Conservation (phyloP, 2,797 vertebrate genomes). For the Amblyraja radiata region DNA sequence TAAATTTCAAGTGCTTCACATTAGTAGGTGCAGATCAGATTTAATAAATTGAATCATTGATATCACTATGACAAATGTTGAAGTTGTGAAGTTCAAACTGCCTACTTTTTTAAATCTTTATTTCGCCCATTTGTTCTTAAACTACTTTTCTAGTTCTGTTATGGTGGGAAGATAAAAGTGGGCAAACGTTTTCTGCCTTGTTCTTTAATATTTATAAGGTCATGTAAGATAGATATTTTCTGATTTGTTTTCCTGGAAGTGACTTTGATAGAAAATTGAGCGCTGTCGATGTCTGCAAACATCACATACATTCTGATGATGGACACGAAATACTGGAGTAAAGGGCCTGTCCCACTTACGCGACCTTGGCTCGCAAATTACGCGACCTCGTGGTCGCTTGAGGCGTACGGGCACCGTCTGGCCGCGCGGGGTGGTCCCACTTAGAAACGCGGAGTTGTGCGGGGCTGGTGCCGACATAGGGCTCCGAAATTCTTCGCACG, state of each 20-base stretch:
- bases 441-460: no score
- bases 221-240: not conserved
- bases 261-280: not conserved
- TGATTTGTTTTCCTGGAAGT: not conserved
- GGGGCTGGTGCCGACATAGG: no score
- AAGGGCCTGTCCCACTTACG: no score
- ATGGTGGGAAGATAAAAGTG: not conserved
- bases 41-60: constrained; percentile 29
- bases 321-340: no score
- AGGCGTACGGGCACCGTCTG: no score
- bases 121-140: not conserved
- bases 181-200: not conserved
- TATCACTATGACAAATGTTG: not conserved
- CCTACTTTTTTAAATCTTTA: not conserved
- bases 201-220: not conserved
- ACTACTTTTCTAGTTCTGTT: not conserved
- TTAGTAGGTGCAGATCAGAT: not conserved
- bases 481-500: no score
- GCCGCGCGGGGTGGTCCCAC: no score
- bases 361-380: no score
- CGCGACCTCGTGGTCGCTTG: no score
- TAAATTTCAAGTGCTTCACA: constrained; percentile 29
- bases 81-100: not conserved
- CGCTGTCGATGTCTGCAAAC: not conserved
- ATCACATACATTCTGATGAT: not conserved